These are phyloP conservation scores for Danio aesculapii DNA, from an alignment of 2,797 vertebrate genomes.

Conservation along the genomic window DNA sequence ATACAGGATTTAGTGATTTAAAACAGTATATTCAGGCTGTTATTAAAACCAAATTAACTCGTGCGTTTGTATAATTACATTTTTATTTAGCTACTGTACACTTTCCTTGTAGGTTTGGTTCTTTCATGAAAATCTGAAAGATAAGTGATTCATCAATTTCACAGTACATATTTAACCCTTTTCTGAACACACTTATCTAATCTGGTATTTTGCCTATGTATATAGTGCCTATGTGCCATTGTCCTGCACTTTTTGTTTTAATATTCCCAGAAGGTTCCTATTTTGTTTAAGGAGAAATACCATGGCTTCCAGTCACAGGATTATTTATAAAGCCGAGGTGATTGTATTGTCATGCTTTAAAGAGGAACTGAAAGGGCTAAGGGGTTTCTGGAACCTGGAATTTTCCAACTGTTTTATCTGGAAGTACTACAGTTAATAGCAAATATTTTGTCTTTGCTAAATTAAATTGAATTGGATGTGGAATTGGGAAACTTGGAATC, in stretches of 20 bases:
- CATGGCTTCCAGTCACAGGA: conserved; percentile 24
- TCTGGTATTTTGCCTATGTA: background rate
- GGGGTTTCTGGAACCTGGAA: conserved; percentile 14
- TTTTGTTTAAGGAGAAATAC: conserved; percentile 41
- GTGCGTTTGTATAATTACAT: background rate
- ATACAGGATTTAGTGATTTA: background rate
- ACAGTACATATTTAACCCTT: background rate
- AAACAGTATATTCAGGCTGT: background rate
- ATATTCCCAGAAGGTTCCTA: conserved; percentile 26
- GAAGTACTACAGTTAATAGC: conserved; percentile 7
- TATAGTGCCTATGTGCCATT: conserved; percentile 50
- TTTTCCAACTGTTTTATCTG: background rate
- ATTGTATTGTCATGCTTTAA: conserved; percentile 16
- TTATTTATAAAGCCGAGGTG: conserved; percentile 31
- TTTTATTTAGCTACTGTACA: background rate
- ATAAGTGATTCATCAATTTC: background rate
- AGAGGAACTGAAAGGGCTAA: conserved; percentile 1
- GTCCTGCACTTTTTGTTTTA: conserved; percentile 36
- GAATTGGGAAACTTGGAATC: no score
- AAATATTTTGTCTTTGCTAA: conserved; percentile 3
- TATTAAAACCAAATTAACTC: background rate
- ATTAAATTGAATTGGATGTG: background rate
- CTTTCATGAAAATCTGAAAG: background rate
- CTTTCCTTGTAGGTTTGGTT: background rate
- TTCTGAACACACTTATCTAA: background rate